A percentile compares a stretch with the other conserved stretches of the same genome.
These are phyloP conservation scores for Phalanger gymnotis DNA, from an alignment of 2,797 vertebrate genomes.

Conservation along the genomic window DNA sequence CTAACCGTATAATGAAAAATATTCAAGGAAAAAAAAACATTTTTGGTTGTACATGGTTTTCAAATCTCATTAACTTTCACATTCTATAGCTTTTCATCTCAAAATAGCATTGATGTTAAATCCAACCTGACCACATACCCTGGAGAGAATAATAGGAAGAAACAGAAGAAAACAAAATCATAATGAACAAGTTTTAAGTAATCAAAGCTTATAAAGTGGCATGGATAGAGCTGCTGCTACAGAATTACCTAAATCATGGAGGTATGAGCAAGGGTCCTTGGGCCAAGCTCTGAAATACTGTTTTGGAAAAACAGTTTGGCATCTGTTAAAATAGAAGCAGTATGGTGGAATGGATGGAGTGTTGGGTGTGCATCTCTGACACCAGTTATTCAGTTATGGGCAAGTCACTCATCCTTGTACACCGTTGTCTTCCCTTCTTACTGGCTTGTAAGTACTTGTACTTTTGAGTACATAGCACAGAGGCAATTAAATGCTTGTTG, in stretches of 20 bases:
- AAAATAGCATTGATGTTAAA: too few species aligned
- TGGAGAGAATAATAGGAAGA: background rate
- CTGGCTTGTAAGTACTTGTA: too few species aligned
- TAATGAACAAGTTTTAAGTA: too few species aligned
- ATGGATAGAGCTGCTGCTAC: fast-evolving
- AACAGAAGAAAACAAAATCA: background rate
- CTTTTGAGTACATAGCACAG: background rate
- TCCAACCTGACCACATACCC: background rate
- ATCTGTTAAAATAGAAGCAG: background rate
- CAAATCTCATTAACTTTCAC: too few species aligned
- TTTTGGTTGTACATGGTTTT: too few species aligned
- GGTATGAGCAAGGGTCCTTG: too few species aligned
- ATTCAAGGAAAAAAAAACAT: too few species aligned
- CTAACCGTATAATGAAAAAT: too few species aligned
- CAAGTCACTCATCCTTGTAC: background rate
- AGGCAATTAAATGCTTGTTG: background rate
- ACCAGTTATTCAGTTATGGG: background rate
- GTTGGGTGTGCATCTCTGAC: background rate
- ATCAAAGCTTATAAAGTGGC: background rate
- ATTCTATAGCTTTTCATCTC: too few species aligned
- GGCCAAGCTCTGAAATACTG: too few species aligned
- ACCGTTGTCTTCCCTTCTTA: background rate
- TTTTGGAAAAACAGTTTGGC: background rate
- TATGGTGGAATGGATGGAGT: background rate
- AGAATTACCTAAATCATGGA: background rate